Conservation (phyloP, 1,140 invertebrate species). For the Hermetia illucens region DNA sequence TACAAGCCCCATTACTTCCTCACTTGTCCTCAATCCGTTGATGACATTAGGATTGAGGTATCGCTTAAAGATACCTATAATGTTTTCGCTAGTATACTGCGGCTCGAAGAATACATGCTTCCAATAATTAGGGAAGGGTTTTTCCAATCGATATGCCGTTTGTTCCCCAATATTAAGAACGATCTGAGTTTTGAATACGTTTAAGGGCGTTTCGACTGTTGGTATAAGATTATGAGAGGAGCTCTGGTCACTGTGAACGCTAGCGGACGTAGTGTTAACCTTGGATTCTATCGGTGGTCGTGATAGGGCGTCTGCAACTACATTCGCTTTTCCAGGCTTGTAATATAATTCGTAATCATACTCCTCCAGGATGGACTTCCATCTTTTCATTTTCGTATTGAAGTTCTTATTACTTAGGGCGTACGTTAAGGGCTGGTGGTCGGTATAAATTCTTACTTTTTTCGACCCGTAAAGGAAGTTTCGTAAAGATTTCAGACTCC, state of each 20-base stretch:
- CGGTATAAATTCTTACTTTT: conserved; percentile 15
- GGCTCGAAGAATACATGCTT: background rate
- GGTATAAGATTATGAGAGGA: too few species aligned
- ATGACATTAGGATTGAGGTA: conserved; percentile 6
- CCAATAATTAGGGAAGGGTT: too few species aligned
- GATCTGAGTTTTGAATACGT: too few species aligned
- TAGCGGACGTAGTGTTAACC: too few species aligned
- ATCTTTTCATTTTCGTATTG: conserved; percentile 23
- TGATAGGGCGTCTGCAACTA: too few species aligned
- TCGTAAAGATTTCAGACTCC: conserved; percentile 22
- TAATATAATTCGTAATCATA: too few species aligned
- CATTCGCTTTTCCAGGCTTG: too few species aligned
- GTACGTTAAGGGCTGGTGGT: conserved; percentile 29
- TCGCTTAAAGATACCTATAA: conserved; percentile 6
- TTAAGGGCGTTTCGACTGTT: too few species aligned
- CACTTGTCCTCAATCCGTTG: conserved; percentile 5
- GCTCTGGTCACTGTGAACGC: too few species aligned
- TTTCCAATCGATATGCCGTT: too few species aligned
- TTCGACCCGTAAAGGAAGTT: conserved; percentile 17
- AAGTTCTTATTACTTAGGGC: conserved; percentile 26
- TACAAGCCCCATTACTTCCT: conserved; percentile 5
- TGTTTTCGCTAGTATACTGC: background rate
- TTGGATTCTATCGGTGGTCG: too few species aligned
- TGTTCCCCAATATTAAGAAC: too few species aligned
- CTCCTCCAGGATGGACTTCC: conserved; percentile 16